Base-by-base conservation (phyloP, 2,797 vertebrate species). In the Emys orbicularis region DNA sequence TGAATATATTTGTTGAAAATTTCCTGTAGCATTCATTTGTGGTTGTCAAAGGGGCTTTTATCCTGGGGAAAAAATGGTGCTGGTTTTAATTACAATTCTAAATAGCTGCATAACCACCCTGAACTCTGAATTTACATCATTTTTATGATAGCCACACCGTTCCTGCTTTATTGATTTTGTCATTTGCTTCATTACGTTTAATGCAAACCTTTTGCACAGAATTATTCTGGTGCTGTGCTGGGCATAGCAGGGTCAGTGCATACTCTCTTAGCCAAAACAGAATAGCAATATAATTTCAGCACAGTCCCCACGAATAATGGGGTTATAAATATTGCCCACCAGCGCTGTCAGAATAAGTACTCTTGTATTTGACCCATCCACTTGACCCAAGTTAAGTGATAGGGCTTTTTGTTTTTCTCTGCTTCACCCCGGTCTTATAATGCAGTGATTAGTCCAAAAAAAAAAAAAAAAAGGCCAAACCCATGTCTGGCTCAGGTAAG, bases 101-200 rank as follows among this genome's bases (percentile, higher is more conserved):
- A 99, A 98, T 98, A 97, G 97, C 98, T 98, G 97, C 98, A 97
- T 98, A 98, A 98, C 98, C 98, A 96, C 95, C 89, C 95, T 98
- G 98, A 98, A 98, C 98, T 97, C 97, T 95, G 96, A 97, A 97
- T 98, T 98, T 98, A 98, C 98, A 98, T 98, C 98, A 98, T 98
- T 98, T 98, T 98, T 98, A 98, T 98, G 98, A 98, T 98, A 98
- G 98, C 97, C 97, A 50, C 97, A 92, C 97, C 95, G 97, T 98
- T 98, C 98, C 96, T 94, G 82, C 97, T 97, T 98, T 98, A 99
- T 99, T 98, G 98, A 99, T 99, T 99, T 99, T 98, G 98, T 98
- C 98, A 98, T 98, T 98, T 98, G 97, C 97, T 98, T 98, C 98
- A 98, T 98, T 98, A 98, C 96, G 92, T 98, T 98, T 98, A 99